These are phyloP conservation scores for Vandiemenella viatica DNA, from an alignment of 2,888 invertebrate species.

Conservation along the genomic window DNA sequence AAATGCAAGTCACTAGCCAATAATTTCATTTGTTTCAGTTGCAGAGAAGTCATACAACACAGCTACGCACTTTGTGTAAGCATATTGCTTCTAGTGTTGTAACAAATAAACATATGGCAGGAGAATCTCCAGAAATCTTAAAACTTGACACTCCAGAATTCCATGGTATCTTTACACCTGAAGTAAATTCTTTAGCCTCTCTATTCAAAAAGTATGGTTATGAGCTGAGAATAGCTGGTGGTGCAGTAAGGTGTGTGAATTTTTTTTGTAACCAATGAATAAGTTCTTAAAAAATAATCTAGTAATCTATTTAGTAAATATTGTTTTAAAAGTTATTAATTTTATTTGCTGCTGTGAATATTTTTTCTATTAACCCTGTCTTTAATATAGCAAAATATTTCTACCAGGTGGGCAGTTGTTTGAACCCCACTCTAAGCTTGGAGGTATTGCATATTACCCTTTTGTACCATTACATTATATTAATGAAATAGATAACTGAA, in stretches of 20 bases:
- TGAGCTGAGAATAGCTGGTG: conserved; percentile 90
- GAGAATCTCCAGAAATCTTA: conserved; percentile 43
- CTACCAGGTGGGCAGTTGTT: too few relatives aligned
- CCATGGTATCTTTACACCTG: conserved; percentile 63
- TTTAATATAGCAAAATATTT: not conserved
- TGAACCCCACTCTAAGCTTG: too few relatives aligned
- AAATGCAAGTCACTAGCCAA: too few relatives aligned
- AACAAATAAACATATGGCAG: not conserved
- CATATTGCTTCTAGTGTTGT: not conserved
- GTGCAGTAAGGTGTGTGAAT: conserved; percentile 63
- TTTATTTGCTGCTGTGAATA: not conserved
- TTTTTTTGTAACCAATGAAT: not conserved
- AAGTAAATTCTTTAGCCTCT: conserved; percentile 50
- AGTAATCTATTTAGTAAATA: not conserved
- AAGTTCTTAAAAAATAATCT: not conserved
- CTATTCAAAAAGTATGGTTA: conserved; percentile 67
- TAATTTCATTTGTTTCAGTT: too few relatives aligned
- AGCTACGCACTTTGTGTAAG: not conserved
- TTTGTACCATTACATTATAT: too few relatives aligned
- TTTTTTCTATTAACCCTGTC: not conserved
- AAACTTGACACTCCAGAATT: conserved; percentile 62
- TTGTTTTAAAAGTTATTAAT: not conserved
- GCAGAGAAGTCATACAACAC: too few relatives aligned
- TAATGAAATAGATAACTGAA: too few relatives aligned
- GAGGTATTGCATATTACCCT: too few relatives aligned